Base-by-base conservation (phyloP, 2,113 vertebrate genomes). In the Propithecus coquereli region DNA sequence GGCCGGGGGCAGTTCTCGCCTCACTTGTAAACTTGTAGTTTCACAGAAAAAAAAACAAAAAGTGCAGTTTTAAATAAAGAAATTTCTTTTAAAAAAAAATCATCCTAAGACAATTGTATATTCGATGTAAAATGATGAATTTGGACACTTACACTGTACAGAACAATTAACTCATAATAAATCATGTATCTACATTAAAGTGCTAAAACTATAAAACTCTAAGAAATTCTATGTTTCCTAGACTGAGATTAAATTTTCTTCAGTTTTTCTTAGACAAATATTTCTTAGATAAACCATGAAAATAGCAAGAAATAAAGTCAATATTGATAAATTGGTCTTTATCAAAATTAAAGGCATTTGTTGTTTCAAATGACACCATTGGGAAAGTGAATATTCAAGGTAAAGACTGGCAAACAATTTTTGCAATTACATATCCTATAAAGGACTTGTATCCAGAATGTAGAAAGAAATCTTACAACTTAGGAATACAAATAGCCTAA, bases 21-120 rank as follows among this genome's bases (percentile, higher is more conserved):
- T 97, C 95, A 82, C 97, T 94, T 98, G 97, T 97, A 97, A 97
- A 97, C 98, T 97, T 97, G 94, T 96, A 98, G 98, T 97, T 96
- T 97, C 96, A 94, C 94, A 95, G 82, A 88, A 96, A 87, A 95
- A 91, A 61, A 65, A 59, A 73, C 40, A 59, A 65, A 92, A 74
- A 96, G 43, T 17, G 32, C 91, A 96, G 76, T 97, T 98, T 98
- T 98, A 97, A 98, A 98, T 98, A 98, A 98, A 98, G 96, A 94
- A 94, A 88, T 96, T 97, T 97, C 89, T 96, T 97, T 97, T 97
- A n/a, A n/a, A n/a, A n/a, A n/a, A n/a, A n/a, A n/a, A n/a, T n/a
- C n/a, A n/a, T n/a, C n/a, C n/a, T n/a, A n/a, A n/a, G 10, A 22
- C 6, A 63, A 70, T 17, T 74, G 11, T 8, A 22, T 68, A 70